Evolutionary conservation across 1,140 invertebrate species (phyloP), one percentile per base, ranked within the genome.

Genomic region (Musca domestica): DNA sequence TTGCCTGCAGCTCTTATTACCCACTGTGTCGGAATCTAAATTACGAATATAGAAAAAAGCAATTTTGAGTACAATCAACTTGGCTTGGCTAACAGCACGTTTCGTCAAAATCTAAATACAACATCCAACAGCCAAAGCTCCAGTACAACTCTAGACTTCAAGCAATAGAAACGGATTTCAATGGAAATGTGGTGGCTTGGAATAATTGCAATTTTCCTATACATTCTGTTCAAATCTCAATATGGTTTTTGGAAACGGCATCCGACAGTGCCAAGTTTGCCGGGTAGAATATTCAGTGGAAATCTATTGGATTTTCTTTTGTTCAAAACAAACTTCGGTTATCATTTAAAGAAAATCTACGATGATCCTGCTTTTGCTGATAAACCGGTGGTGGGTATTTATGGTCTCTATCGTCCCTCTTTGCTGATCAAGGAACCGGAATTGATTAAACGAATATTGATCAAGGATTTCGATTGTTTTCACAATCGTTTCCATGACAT

Each of bases 341-440:
- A 76, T 66, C 71, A 75, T 20, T 54, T 81, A 0, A 70, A 68
- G 14, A 58, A 72, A 0, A 27, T 80, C 2, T 81, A 81, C 30
- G 71, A 67, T 12, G 69, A 80, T 69, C 67, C 70, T 0, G 67
- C 51, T 3, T 70, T 74, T 3, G 17, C 70, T 64, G 58, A 77
- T 52, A 77, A 78, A 27, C 73, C 78, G 10, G 72, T 74, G 2
- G 73, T 84, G 20, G 84, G 84, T 15, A 76, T 84, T 12, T 83
- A 83, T 71, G 76, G 79, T 20, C 71, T 83, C 5, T 72, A 81
- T 46, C 70, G 76, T 27, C 86, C 86, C 0, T 75, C 71, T 0
- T 48, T 87, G 15, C 67, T 87, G 1, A 73, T 87, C 3, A 76
- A 83, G 4, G 85, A 87, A 69, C 82, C 82, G 0, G 83, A 85